These are phyloP conservation scores for Caradrina clavipalpis DNA, from an alignment of 2,888 invertebrate genomes.

Conservation along the genomic window DNA sequence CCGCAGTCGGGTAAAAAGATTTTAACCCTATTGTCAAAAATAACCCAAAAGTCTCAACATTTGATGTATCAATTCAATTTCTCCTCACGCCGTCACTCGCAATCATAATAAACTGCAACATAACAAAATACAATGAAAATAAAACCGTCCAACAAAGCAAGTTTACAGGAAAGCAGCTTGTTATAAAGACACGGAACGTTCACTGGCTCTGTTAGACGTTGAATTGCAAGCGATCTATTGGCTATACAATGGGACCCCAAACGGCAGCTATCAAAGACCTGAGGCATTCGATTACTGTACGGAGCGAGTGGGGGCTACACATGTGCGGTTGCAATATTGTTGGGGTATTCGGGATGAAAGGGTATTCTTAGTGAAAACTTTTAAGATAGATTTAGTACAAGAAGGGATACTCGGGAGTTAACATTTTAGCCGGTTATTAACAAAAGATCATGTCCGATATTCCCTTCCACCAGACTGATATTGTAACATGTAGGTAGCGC, in stretches of 20 bases:
- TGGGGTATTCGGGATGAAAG: too few relatives aligned
- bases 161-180: slow-evolving; percentile 6
- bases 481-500: too few relatives aligned
- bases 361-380: too few relatives aligned
- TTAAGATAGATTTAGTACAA: too few relatives aligned
- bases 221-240: slow-evolving; percentile 57
- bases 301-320: slow-evolving; percentile 31
- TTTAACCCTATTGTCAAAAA: too few relatives aligned
- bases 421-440: too few relatives aligned
- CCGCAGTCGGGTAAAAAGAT: too few relatives aligned
- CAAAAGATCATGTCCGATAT: too few relatives aligned
- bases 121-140: slow-evolving; percentile 19
- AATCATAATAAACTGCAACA: not conserved
- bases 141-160: slow-evolving; percentile 9
- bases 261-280: slow-evolving; percentile 60
- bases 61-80: not conserved
- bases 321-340: slow-evolving; percentile 31
- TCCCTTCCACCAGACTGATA: too few relatives aligned
- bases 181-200: slow-evolving; percentile 44
- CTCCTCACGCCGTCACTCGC: not conserved
- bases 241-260: slow-evolving; percentile 53
- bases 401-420: too few relatives aligned
- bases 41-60: not conserved
- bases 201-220: slow-evolving; percentile 34
- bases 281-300: slow-evolving; percentile 59